A percentile compares a stretch with the other conserved stretches of the same genome.
Conservation (phyloP, 1,140 invertebrate genomes). For the Heterodera schachtii region DNA sequence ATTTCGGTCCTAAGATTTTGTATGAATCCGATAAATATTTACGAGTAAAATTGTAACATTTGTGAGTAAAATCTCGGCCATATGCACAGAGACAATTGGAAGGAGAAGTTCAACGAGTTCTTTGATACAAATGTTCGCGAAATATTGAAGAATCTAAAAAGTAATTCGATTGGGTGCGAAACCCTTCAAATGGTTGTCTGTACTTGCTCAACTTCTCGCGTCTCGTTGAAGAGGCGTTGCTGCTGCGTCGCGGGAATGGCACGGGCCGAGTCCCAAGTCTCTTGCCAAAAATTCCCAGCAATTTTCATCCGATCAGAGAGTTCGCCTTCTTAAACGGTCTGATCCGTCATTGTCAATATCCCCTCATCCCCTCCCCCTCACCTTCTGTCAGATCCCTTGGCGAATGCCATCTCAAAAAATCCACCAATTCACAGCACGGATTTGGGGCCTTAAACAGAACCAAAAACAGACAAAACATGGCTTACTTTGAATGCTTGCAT, state of each 20-base stretch:
- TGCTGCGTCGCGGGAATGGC: conserved; percentile 87
- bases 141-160: conserved; percentile 48
- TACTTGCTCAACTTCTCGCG: conserved; percentile 85
- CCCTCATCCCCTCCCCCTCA: too few relatives aligned
- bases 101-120: conserved; percentile 50
- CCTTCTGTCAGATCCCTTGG: conserved; percentile 79
- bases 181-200: not conserved
- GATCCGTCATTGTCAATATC: too few relatives aligned
- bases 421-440: conserved; percentile 84
- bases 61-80: conserved; percentile 28
- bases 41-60: conserved; percentile 29
- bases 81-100: conserved; percentile 46
- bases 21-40: too few relatives aligned
- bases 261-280: conserved; percentile 80
- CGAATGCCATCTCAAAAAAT: conserved; percentile 97
- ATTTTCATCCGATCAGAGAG: conserved; percentile 73
- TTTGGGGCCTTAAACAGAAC: conserved; percentile 95
- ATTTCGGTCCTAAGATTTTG: too few relatives aligned
- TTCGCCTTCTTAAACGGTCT: conserved; percentile 71
- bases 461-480: not conserved
- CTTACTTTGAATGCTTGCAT: conserved; percentile 84
- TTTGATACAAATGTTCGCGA: conserved; percentile 41
- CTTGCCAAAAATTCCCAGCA: conserved; percentile 82
- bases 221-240: conserved; percentile 90
- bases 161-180: too few relatives aligned